Evolutionary conservation across 1,140 invertebrate genomes (phyloP).

Genomic region (Drosophila serrata): DNA sequence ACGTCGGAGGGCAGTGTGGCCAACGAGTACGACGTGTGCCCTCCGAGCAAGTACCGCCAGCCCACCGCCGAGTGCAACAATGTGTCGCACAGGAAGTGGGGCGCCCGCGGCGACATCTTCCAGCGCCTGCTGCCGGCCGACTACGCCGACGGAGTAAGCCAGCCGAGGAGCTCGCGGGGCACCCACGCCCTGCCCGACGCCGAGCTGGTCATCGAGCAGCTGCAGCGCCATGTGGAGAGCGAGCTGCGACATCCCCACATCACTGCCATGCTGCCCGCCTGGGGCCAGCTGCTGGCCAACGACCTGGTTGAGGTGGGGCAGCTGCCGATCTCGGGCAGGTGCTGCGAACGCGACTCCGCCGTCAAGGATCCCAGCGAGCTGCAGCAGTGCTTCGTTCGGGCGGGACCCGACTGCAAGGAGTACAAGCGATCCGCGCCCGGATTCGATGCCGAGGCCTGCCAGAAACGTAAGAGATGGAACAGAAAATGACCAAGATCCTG

Average conservation of each 20-base stretch:
- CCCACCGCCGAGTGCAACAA: slow-evolving; percentile 98
- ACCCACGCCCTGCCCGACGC: slow-evolving; percentile 87
- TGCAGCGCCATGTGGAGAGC: slow-evolving; percentile 75
- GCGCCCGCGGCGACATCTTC: slow-evolving; percentile 93
- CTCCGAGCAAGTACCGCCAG: slow-evolving; percentile 92
- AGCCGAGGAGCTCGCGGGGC: slow-evolving; percentile 87
- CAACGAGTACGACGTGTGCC: slow-evolving; percentile 86
- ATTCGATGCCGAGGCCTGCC: slow-evolving; percentile 88
- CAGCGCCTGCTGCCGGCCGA: slow-evolving; percentile 91
- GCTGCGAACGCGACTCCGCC: slow-evolving; percentile 85
- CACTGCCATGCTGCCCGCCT: slow-evolving; percentile 92
- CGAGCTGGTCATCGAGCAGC: slow-evolving; percentile 72
- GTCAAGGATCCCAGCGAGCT: slow-evolving; percentile 74
- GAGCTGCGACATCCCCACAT: slow-evolving; percentile 88
- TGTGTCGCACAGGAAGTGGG: slow-evolving; percentile 95
- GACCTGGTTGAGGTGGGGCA: slow-evolving; percentile 90
- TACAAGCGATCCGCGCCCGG: slow-evolving; percentile 91
- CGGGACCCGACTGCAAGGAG: slow-evolving; percentile 87
- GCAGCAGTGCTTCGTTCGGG: slow-evolving; percentile 80
- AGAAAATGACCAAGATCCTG: no score
- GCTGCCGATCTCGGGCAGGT: slow-evolving; percentile 86
- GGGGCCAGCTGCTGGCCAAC: slow-evolving; percentile 92
- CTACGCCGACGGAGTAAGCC: slow-evolving; percentile 93
- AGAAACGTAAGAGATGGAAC: slow-evolving; percentile 86
- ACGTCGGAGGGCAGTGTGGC: slow-evolving; percentile 42